Base-by-base conservation (phyloP, 2,888 invertebrate species). In the Lithophane semibrunnea region DNA sequence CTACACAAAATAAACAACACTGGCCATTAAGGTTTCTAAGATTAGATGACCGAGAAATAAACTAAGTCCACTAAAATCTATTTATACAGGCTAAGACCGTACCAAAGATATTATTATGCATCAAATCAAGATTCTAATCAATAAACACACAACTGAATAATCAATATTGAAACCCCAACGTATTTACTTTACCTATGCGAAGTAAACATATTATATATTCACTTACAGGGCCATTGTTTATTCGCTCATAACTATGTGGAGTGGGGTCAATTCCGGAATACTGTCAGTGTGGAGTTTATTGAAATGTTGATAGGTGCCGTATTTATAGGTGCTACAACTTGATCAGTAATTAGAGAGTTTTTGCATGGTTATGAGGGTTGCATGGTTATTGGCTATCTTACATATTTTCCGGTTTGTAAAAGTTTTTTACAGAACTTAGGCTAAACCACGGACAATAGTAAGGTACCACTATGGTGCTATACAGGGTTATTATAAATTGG, bases 151-250 rank as follows among this genome's bases (percentile, higher is more conserved):
- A 67, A 18, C 56, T 86, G 85, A 86, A 86, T 86, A 82, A 88
- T 86, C 82, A 80, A 86, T 66, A 64, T 60, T 49, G 74, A 77
- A 70, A 68, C 78, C 81, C 12, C n/a, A 75, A 47, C 58, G 65
- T 80, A 84, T 88, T 88, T 86, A 82, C 85, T 76, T 79, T 71
- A 69, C 69, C 73, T 81, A 67, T 75, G 58, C 66, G n/a, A 65
- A 24, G 77, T 85, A 75, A 86, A 82, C 88, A 83, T 80, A 87
- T 87, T 84, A 87, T 84, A 77, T 87, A 88, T 91, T 89, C 87
- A 84, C 83, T 87, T 79, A 86, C 73, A 13, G 84, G 79, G 83
- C 75, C 84, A 82, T 72, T 86, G 85, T 74, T 85, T 63, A 77
- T 64, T 76, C 13, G 18, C 63, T 16, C n/a, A 44, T 5, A 47